Evolutionary conservation across 2,888 invertebrate species (phyloP), one percentile per base, ranked within the genome.

Genomic region (Drosophila koepferae): DNA sequence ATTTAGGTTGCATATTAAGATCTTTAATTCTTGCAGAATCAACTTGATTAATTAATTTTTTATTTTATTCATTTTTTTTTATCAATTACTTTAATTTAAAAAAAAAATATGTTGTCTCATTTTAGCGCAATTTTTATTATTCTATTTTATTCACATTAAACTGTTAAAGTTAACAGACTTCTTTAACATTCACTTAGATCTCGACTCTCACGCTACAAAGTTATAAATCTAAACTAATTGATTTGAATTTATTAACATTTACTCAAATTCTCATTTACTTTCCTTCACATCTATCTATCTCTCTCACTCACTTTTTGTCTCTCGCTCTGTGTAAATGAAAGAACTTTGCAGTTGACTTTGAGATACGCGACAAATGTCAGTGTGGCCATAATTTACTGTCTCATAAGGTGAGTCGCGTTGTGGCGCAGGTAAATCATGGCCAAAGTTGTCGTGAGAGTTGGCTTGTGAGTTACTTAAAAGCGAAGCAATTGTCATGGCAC

Each of bases 341-440:
- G 28, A 28, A 34, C 3, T 34, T 34, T n/a, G 2, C 5, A 31
- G 38, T 31, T 64, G 76, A 72, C 71, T 76, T 65, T 67, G 46
- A 69, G 65, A 46, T 68, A 43, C 28, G 54, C 40, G 56, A 59
- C 63, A 66, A 78, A 74, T 82, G 87, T 79, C 72, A 74, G 61
- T 67, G 72, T 61, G 71, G 72, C 68, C 74, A 83, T 86, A 90
- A 90, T 83, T 90, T 77, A 90, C 67, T 62, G 72, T 74, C 75
- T 77, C 67, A 72, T 75, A 81, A 76, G 69, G 64, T 68, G 66
- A 63, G 75, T 72, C 49, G 68, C 48, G 55, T 55, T 36, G 6
- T 34, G 38, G 38, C 53, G 68, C 36, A 40, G 49, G 76, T 86
- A 86, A 86, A 90, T 86, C 86, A 86, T 89, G 67, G 71, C 46